Conservation (phyloP, 2,113 vertebrate genomes). For the Ctenodactylus gundi region DNA sequence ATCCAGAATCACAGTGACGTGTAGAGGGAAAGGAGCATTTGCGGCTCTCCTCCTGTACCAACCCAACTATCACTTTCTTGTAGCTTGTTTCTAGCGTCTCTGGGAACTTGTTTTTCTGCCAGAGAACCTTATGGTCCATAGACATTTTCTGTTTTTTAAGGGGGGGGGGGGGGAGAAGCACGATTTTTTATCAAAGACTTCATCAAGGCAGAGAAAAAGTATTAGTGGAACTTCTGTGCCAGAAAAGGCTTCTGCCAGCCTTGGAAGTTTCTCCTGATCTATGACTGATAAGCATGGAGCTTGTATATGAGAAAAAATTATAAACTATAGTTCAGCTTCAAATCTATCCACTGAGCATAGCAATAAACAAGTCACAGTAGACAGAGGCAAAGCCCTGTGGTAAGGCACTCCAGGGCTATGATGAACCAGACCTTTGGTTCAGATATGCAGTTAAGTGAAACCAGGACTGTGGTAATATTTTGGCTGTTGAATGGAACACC, state of each 20-base stretch:
- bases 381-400: conserved; percentile 28
- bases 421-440: background rate
- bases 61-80: background rate
- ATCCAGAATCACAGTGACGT: background rate
- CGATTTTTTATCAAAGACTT: conserved; percentile 36
- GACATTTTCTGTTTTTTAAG: conserved; percentile 27
- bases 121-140: conserved; percentile 30
- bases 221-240: conserved; percentile 19
- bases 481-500: background rate
- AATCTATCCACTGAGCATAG: background rate
- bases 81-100: background rate
- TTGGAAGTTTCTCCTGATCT: conserved; percentile 27
- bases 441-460: conserved; percentile 37
- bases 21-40: background rate
- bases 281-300: background rate
- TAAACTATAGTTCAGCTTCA: background rate
- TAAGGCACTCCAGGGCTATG: background rate
- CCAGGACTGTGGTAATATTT: conserved; percentile 26
- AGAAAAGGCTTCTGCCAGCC: conserved; percentile 13
- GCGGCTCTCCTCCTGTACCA: background rate
- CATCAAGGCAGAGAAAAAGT: background rate
- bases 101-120: conserved; percentile 38
- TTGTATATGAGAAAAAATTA: conserved; percentile 20
- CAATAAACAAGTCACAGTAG: conserved; percentile 35
- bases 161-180: conserved; percentile 34